These are phyloP conservation scores for Catharus bicknelli DNA, from an alignment of 2,113 vertebrate species.

Conservation along the genomic window DNA sequence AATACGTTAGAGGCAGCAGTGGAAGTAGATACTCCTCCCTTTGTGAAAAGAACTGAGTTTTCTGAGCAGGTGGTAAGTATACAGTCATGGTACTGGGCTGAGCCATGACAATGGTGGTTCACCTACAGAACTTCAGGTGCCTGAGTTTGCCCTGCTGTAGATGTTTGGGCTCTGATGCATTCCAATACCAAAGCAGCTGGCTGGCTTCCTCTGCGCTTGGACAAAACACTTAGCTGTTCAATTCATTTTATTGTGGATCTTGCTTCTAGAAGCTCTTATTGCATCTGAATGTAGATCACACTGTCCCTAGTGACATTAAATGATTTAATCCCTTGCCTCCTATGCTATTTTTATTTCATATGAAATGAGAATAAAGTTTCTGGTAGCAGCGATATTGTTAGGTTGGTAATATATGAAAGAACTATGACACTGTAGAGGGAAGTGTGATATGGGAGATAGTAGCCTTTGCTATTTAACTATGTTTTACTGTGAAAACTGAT, in stretches of 20 bases:
- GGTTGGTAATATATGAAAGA: background rate
- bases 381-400: background rate
- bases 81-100: background rate
- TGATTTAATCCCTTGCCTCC: background rate
- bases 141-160: background rate
- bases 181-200: background rate
- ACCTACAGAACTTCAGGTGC: background rate
- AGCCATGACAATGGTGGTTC: background rate
- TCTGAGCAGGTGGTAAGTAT: conserved; percentile 87
- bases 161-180: background rate
- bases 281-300: background rate
- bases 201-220: background rate
- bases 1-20: conserved; percentile 70
- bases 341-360: background rate
- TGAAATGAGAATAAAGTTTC: background rate
- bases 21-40: conserved; percentile 59
- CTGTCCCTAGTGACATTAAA: background rate
- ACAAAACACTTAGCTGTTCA: background rate
- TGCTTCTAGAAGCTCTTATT: background rate
- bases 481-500: background rate
- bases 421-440: background rate
- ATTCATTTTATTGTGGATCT: background rate
- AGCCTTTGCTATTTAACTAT: background rate
- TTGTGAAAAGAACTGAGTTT: conserved; percentile 83
- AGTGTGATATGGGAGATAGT: background rate